A percentile compares a stretch with the other conserved stretches of the same genome.
These are phyloP conservation scores for Mastomys natalensis DNA, from an alignment of 2,113 vertebrate genomes.

Conservation along the genomic window DNA sequence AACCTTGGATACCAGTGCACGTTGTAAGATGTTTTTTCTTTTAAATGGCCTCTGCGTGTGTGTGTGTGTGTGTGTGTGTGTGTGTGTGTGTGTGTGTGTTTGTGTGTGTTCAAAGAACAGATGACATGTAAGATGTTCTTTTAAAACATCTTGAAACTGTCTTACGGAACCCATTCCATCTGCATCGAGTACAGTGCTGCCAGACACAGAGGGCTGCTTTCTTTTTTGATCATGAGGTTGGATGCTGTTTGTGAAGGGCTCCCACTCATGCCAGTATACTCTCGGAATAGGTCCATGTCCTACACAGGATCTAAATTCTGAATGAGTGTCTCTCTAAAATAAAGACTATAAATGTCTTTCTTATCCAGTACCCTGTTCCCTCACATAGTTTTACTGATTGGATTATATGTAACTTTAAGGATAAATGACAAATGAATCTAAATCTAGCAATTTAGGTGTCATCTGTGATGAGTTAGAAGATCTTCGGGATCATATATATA, in stretches of 20 bases:
- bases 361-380: neutral
- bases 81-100: neutral
- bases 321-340: conserved; percentile 2
- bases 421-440: conserved; percentile 41
- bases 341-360: conserved; percentile 48
- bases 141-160: neutral
- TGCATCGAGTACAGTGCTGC: neutral
- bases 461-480: conserved; percentile 57
- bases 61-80: neutral
- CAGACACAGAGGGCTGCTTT: neutral
- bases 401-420: conserved; percentile 11
- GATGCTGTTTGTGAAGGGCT: neutral
- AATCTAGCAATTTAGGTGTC: conserved; percentile 32
- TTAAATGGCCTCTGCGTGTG: neutral
- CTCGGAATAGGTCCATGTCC: neutral
- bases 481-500: conserved; percentile 30
- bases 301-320: conserved; percentile 15
- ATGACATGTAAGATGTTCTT: conserved; percentile 36
- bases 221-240: neutral
- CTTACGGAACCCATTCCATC: neutral
- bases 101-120: conserved; percentile 29
- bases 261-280: neutral
- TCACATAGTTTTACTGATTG: neutral
- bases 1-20: neutral
- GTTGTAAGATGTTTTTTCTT: conserved; percentile 45